Conservation (phyloP, 2,888 invertebrate genomes). For the Dicycla oo region DNA sequence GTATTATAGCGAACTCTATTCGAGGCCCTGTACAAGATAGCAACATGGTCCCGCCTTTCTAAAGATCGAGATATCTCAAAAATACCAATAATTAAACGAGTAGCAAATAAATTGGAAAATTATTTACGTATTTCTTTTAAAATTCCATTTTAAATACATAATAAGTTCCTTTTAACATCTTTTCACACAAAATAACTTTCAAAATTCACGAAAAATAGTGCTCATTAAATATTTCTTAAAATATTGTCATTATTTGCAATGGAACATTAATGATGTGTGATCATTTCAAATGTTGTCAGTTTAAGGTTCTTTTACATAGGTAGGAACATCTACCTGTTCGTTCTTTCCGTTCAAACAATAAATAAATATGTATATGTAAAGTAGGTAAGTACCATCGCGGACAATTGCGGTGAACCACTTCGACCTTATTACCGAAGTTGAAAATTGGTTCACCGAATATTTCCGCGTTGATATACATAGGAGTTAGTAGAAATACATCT, state of each 20-base stretch:
- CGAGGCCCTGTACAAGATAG: not conserved
- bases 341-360: constrained; percentile 22
- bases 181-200: constrained; percentile 63
- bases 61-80: constrained; percentile 4
- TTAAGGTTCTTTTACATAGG: constrained; percentile 11
- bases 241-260: constrained; percentile 78
- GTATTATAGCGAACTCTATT: not conserved
- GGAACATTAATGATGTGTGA: constrained; percentile 61
- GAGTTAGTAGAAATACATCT: constrained; percentile 23
- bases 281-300: constrained; percentile 29
- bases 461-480: too few species aligned
- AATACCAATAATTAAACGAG: constrained; percentile 41
- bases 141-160: constrained; percentile 30
- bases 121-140: constrained; percentile 28
- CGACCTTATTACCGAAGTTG: too few species aligned
- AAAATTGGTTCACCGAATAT: too few species aligned
- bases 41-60: not conserved
- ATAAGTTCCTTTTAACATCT: constrained; percentile 38
- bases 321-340: not conserved
- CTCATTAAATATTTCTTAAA: constrained; percentile 77
- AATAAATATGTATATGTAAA: constrained; percentile 3
- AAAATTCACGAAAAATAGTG: constrained; percentile 80
- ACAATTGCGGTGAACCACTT: too few species aligned
- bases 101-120: constrained; percentile 29
- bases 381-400: too few species aligned